phyloP scores from a whole-genome alignment of 1,140 invertebrate species.

The Hyposmocoma kahamanoa region DNA sequence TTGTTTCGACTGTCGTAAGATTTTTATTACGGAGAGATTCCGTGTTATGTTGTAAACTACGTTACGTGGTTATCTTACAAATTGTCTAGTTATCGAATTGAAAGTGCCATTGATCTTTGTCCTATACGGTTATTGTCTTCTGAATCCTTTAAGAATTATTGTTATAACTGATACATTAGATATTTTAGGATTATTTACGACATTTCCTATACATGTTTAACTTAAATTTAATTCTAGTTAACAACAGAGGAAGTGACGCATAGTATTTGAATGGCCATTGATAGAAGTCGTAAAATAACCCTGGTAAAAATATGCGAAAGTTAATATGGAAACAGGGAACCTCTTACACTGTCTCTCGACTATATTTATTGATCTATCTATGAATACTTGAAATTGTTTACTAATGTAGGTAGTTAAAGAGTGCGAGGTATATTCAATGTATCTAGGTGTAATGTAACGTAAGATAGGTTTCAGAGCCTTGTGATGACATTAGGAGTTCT shows the following conservation, averaged over 20 bases:
- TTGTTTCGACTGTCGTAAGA: too few species aligned
- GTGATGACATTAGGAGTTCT: background rate
- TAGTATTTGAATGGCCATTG: too few species aligned
- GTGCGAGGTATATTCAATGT: background rate
- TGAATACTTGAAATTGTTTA: conserved; percentile 2
- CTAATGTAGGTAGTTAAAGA: conserved; percentile 10
- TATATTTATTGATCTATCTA: conserved; percentile 24
- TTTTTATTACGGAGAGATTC: too few species aligned
- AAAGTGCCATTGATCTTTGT: conserved; percentile 3
- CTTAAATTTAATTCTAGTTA: too few species aligned
- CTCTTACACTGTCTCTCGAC: conserved; percentile 25
- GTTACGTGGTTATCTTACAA: background rate
- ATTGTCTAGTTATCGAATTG: conserved; percentile 1
- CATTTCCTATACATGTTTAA: background rate
- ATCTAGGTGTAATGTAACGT: background rate
- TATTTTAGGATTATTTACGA: background rate
- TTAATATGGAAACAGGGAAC: conserved; percentile 37
- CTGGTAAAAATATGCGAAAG: too few species aligned
- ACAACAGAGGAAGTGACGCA: too few species aligned
- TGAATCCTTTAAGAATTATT: background rate
- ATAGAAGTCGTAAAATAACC: too few species aligned
- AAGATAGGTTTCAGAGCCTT: background rate
- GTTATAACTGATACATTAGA: background rate
- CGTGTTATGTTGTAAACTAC: too few species aligned
- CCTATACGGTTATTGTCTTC: conserved; percentile 1